phyloP scores from a whole-genome alignment of 2,888 invertebrate genomes.

The Diploptera punctata region DNA sequence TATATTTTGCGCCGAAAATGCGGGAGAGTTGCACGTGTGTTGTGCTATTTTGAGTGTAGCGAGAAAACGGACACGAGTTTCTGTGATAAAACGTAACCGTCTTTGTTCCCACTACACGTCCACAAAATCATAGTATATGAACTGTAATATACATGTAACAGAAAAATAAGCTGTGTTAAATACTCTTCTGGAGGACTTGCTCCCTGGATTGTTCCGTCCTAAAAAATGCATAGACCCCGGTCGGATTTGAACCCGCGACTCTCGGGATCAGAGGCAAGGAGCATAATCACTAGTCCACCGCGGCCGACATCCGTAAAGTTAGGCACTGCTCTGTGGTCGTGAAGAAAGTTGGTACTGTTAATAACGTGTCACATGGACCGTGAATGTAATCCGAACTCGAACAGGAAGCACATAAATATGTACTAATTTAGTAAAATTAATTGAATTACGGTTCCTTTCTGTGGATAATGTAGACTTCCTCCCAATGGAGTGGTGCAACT shows the following conservation, averaged over 20 bases:
- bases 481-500: background rate
- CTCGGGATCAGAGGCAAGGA: too few relatives aligned
- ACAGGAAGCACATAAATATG: background rate
- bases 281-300: too few relatives aligned
- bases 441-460: background rate
- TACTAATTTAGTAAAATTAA: background rate
- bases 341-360: background rate
- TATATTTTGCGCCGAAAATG: too few relatives aligned
- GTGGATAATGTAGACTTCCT: too few relatives aligned
- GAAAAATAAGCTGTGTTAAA: background rate
- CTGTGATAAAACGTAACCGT: background rate
- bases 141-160: background rate
- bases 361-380: too few relatives aligned
- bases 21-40: too few relatives aligned
- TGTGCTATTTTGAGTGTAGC: too few relatives aligned
- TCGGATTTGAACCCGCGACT: too few relatives aligned
- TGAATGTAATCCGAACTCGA: too few relatives aligned
- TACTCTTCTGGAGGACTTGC: too few relatives aligned
- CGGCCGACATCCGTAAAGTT: background rate
- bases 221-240: too few relatives aligned
- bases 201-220: too few relatives aligned
- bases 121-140: background rate
- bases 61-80: background rate
- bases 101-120: background rate
- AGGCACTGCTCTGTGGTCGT: background rate